Conservation (phyloP, 2,113 vertebrate species). For the Acanthisitta chloris region DNA sequence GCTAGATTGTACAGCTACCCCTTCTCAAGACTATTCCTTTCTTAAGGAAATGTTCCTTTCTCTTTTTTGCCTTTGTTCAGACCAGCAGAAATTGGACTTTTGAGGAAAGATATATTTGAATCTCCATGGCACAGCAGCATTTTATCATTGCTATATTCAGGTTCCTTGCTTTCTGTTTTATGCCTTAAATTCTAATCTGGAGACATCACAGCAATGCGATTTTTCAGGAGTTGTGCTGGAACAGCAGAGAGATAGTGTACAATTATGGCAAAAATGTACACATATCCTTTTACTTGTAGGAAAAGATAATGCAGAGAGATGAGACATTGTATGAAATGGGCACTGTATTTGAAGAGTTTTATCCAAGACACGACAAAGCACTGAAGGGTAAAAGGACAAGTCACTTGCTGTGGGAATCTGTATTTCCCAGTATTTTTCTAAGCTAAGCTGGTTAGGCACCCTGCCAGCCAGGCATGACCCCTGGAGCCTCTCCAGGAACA, state of each 20-base stretch:
- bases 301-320: neutral
- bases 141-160: neutral
- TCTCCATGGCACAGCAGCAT: neutral
- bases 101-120: neutral
- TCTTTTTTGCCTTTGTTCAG: neutral
- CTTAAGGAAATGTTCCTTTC: neutral
- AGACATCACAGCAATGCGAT: neutral
- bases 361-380: neutral
- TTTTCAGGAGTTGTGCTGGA: neutral
- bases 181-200: neutral
- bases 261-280: neutral
- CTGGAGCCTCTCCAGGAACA: slow-evolving; percentile 32
- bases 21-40: neutral
- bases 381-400: neutral
- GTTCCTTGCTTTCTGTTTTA: neutral
- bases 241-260: neutral
- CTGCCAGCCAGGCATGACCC: neutral
- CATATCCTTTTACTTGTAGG: neutral
- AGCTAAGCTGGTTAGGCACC: neutral
- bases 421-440: neutral
- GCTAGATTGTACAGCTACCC: neutral
- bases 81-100: neutral
- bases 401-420: neutral
- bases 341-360: neutral
- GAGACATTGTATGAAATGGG: neutral